Evolutionary conservation across 2,797 vertebrate genomes (phyloP).

Genomic region (Kryptolebias ocellatus): DNA sequence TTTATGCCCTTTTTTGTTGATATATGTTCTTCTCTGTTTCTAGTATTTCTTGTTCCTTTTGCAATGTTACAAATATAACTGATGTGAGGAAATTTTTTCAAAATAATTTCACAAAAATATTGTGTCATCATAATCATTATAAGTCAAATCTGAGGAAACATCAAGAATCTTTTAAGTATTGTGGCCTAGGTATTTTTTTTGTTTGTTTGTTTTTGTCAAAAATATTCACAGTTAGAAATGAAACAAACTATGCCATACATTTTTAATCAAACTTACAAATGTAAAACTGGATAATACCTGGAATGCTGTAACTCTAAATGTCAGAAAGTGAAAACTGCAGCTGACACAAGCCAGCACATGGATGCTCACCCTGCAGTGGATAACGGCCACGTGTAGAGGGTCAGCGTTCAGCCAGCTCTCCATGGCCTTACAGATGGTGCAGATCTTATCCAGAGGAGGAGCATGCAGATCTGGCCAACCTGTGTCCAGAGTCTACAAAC

Average conservation of each 20-base stretch:
- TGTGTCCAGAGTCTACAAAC: constrained; percentile 90
- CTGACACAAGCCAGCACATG: neutral
- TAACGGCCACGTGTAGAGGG: constrained; percentile 91
- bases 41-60: no score
- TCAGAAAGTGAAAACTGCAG: neutral
- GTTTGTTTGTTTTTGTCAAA: neutral
- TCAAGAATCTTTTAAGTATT: no score
- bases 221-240: neutral
- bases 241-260: neutral
- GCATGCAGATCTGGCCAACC: constrained; percentile 97
- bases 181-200: neutral
- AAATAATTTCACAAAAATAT: no score
- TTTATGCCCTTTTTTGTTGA: no score
- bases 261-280: neutral
- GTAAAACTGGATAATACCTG: neutral
- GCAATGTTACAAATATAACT: no score
- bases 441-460: constrained; percentile 93
- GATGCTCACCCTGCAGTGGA: constrained; percentile 91
- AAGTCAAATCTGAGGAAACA: no score
- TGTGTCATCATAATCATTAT: no score
- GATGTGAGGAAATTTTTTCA: no score
- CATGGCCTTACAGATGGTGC: constrained; percentile 96
- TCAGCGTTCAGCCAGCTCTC: constrained; percentile 92
- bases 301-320: neutral
- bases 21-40: no score